These are phyloP conservation scores for Myripristis murdjan DNA, from an alignment of 2,797 vertebrate species.

Conservation along the genomic window DNA sequence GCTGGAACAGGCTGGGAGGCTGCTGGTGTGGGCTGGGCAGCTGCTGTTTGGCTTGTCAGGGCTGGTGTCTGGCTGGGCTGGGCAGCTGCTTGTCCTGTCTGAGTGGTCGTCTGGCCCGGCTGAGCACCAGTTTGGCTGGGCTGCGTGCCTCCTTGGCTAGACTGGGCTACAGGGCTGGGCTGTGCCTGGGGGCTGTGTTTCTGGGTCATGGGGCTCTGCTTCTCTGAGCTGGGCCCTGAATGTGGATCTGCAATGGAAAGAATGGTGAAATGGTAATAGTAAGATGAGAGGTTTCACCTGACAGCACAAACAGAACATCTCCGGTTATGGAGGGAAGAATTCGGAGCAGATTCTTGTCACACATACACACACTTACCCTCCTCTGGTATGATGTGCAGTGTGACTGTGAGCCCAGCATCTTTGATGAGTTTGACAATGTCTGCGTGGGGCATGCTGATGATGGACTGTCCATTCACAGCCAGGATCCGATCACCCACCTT, in stretches of 20 bases:
- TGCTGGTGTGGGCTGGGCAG: constrained; percentile 71
- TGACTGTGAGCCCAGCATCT: constrained; percentile 97
- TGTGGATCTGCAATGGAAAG: constrained; percentile 88
- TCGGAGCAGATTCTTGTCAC: not conserved
- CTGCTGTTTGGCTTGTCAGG: constrained; percentile 68
- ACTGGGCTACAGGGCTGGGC: constrained; percentile 90
- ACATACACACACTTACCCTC: constrained; percentile 89
- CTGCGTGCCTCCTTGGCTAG: constrained; percentile 81
- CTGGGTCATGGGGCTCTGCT: constrained; percentile 97
- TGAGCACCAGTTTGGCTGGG: constrained; percentile 71
- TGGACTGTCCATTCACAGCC: constrained; percentile 98
- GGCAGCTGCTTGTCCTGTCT: constrained; percentile 69
- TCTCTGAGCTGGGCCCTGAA: constrained; percentile 96
- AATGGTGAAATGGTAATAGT: constrained; percentile 6
- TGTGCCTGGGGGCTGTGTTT: constrained; percentile 94
- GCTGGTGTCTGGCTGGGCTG: constrained; percentile 73
- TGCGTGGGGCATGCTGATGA: constrained; percentile 99
- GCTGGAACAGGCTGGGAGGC: constrained; percentile 70
- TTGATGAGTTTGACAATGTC: constrained; percentile 99
- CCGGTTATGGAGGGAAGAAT: not conserved
- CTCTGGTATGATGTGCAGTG: constrained; percentile 98
- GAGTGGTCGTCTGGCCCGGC: constrained; percentile 67
- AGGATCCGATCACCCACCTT: constrained; percentile 99
- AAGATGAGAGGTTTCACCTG: constrained; percentile 10
- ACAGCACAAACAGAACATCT: not conserved